A percentile compares a stretch with the other conserved stretches of the same genome.
Conservation (phyloP, 2,113 vertebrate genomes). For the Paralichthys olivaceus region DNA sequence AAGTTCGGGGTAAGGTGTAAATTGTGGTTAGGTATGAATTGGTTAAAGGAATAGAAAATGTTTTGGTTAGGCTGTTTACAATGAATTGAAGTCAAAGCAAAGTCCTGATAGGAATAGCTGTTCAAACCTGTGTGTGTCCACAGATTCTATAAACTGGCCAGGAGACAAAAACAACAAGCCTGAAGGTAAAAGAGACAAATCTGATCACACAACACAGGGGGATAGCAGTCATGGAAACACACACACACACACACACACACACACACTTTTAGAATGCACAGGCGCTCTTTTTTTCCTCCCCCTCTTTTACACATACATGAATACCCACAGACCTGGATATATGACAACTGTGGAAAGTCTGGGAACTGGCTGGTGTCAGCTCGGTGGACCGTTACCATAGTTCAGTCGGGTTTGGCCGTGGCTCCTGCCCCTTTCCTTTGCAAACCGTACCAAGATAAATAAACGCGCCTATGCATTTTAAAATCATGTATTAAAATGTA, state of each 20-base stretch:
- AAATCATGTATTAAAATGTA: conserved; percentile 43
- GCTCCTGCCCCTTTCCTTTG: conserved; percentile 49
- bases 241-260: conserved; percentile 30
- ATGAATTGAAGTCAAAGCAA: no score
- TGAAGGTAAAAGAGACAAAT: conserved; percentile 74
- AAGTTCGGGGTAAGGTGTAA: no score
- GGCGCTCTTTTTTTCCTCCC: not conserved
- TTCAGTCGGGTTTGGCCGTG: conserved; percentile 58
- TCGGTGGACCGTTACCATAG: conserved; percentile 57
- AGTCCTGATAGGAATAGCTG: no score
- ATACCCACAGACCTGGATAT: conserved; percentile 54
- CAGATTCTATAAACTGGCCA: conserved; percentile 67
- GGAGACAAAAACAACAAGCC: conserved; percentile 71
- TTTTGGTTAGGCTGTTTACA: no score
- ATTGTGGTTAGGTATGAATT: no score
- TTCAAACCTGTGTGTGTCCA: not conserved
- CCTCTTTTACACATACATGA: conserved; percentile 56
- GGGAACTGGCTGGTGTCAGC: conserved; percentile 63
- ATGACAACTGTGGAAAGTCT: conserved; percentile 76
- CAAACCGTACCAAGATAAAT: conserved; percentile 67
- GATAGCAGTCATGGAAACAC: conserved; percentile 41
- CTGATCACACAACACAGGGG: conserved; percentile 68
- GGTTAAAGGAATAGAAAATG: no score
- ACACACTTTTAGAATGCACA: not conserved
- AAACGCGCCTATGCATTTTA: conserved; percentile 58